phyloP scores from a whole-genome alignment of 2,113 vertebrate species.

The Pseudorasbora parva region DNA sequence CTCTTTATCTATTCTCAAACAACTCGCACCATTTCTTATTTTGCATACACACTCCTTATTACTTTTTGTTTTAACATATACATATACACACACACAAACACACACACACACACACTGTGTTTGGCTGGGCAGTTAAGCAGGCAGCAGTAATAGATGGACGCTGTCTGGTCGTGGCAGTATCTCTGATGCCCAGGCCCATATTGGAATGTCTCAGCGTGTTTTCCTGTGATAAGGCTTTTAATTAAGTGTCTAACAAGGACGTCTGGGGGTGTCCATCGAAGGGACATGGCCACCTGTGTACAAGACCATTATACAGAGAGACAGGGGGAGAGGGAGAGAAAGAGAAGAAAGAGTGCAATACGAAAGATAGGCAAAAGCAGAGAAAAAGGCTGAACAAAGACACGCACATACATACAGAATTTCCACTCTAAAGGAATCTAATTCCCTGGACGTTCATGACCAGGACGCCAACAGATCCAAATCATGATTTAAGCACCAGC shows the following conservation, averaged over 20 bases:
- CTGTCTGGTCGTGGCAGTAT: constrained; percentile 54
- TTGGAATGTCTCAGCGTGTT: constrained; percentile 63
- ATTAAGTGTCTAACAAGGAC: constrained; percentile 68
- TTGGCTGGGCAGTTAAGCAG: constrained; percentile 53
- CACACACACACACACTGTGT: constrained; percentile 42
- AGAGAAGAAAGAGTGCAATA: constrained; percentile 9
- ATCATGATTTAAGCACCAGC: constrained; percentile 31
- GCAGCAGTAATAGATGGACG: constrained; percentile 52
- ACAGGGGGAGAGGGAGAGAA: constrained; percentile 38
- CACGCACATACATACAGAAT: not conserved
- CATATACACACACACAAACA: not conserved
- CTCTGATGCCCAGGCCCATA: constrained; percentile 64
- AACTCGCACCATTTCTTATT: constrained; percentile 26
- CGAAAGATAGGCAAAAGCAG: constrained; percentile 8
- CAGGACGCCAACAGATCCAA: constrained; percentile 3
- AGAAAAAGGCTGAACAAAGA: not conserved
- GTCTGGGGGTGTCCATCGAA: constrained; percentile 50
- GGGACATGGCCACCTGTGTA: constrained; percentile 56
- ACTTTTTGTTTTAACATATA: constrained; percentile 9
- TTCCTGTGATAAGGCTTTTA: constrained; percentile 66
- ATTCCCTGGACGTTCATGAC: constrained; percentile 17
- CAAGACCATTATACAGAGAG: constrained; percentile 52
- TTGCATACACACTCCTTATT: not conserved
- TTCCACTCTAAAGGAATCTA: constrained; percentile 9
- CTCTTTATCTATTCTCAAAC: constrained; percentile 10